Conservation (phyloP, 2,888 invertebrate species). For the Leucoma salicis region DNA sequence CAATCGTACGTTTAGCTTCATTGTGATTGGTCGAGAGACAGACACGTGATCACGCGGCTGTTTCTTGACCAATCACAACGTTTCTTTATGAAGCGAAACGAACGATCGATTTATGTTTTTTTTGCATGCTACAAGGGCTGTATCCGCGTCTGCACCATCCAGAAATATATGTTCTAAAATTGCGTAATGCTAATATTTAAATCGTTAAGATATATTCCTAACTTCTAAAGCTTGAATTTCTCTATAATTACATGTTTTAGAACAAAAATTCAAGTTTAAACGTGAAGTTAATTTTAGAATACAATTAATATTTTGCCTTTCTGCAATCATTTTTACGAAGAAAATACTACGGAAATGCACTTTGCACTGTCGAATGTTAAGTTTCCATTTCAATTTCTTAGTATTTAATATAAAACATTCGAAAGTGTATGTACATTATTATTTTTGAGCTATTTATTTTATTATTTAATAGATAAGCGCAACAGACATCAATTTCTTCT, state of each 20-base stretch:
- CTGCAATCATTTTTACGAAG: slow-evolving; percentile 75
- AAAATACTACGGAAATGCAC: slow-evolving; percentile 66
- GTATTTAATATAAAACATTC: slow-evolving; percentile 16
- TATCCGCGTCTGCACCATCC: background rate
- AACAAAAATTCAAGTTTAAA: slow-evolving; percentile 4
- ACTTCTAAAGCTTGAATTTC: slow-evolving; percentile 38
- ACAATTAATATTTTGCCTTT: slow-evolving; percentile 59
- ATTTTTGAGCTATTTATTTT: slow-evolving; percentile 69
- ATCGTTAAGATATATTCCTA: slow-evolving; percentile 42
- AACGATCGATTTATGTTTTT: too few species aligned
- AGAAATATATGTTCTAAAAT: background rate
- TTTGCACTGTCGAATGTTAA: slow-evolving; percentile 7
- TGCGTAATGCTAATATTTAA: slow-evolving; percentile 27
- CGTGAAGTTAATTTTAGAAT: slow-evolving; percentile 16
- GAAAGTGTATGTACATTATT: slow-evolving; percentile 55
- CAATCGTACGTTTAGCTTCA: too few species aligned
- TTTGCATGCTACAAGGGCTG: too few species aligned
- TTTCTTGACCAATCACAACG: too few species aligned
- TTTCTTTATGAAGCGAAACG: too few species aligned
- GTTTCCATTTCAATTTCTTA: background rate
- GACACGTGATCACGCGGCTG: too few species aligned
- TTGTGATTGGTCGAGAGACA: too few species aligned
- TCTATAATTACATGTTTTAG: slow-evolving; percentile 1
- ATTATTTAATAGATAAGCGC: slow-evolving; percentile 61
- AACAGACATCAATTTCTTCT: slow-evolving; percentile 37